Percentiles rank a stretch among this genome's conserved stretches.
These are phyloP conservation scores for Apostichopus leukothele DNA, from an alignment of 53 echinoderm and acorn worm species.

Conservation along the genomic window DNA sequence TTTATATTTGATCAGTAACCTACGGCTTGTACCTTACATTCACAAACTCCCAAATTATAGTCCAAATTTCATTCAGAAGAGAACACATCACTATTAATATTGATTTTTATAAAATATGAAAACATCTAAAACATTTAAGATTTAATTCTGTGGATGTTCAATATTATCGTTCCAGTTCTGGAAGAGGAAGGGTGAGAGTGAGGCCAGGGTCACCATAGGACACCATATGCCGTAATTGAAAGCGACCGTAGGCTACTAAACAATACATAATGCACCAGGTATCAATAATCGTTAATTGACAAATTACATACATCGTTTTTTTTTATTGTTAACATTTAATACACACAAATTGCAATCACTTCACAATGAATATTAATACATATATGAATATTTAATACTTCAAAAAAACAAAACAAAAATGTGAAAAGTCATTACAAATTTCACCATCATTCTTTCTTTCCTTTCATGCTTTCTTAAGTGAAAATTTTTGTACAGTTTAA, in stretches of 20 bases:
- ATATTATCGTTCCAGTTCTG: no score
- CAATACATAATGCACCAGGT: constrained; percentile 22
- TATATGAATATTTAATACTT: constrained; percentile 38
- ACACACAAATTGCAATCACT: constrained; percentile 40
- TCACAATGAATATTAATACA: constrained; percentile 38
- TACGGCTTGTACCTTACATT: no score
- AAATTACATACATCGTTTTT: constrained; percentile 25
- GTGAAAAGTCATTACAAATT: background rate
- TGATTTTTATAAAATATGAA: no score
- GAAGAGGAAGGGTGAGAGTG: no score
- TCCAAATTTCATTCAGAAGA: no score
- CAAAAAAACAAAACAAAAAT: background rate
- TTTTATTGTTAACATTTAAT: constrained; percentile 2
- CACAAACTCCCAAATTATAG: no score
- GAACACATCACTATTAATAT: no score
- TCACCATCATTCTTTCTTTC: background rate
- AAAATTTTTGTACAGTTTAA: background rate
- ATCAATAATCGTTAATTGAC: constrained; percentile 4
- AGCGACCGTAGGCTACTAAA: constrained; percentile 2
- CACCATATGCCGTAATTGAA: background rate
- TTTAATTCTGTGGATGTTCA: no score
- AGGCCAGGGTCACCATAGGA: no score
- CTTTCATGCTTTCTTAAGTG: background rate
- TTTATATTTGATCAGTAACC: no score
- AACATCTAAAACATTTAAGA: no score